Conservation (phyloP, 2,113 vertebrate species). For the Macaca mulatta region DNA sequence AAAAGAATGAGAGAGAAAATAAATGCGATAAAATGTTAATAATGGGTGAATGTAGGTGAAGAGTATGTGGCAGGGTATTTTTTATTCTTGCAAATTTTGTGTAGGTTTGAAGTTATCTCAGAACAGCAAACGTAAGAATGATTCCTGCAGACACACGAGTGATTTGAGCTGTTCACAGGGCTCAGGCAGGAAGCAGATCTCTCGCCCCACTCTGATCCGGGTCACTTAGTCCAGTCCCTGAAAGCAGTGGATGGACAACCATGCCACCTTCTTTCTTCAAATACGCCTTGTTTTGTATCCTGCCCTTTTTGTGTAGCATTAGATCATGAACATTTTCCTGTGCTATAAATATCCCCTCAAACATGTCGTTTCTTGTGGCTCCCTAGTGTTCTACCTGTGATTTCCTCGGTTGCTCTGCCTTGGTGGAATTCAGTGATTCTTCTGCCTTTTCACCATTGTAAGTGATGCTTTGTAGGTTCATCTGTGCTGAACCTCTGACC, state of each 20-base stretch:
- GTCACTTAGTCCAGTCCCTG: background rate
- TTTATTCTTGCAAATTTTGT: background rate
- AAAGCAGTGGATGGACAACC: background rate
- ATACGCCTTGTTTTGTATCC: background rate
- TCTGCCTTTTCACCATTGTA: background rate
- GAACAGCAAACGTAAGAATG: background rate
- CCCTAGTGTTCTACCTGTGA: too few relatives aligned
- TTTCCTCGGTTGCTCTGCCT: background rate
- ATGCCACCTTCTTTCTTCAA: too few relatives aligned
- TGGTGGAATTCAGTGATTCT: background rate
- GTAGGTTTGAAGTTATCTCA: conserved; percentile 14
- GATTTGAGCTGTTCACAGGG: background rate
- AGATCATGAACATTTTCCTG: background rate
- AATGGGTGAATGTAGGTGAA: background rate
- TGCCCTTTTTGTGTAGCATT: background rate
- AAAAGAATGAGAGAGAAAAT: background rate
- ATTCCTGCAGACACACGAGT: background rate
- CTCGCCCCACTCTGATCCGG: accelerated
- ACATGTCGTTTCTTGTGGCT: background rate
- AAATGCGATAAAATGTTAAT: background rate
- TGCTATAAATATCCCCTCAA: background rate
- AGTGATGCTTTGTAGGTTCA: background rate
- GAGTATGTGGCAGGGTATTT: background rate
- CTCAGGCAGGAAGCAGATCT: background rate
- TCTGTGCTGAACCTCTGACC: background rate